Base-by-base conservation (phyloP, 2,888 invertebrate genomes). In the Eucriotettix oculatus region DNA sequence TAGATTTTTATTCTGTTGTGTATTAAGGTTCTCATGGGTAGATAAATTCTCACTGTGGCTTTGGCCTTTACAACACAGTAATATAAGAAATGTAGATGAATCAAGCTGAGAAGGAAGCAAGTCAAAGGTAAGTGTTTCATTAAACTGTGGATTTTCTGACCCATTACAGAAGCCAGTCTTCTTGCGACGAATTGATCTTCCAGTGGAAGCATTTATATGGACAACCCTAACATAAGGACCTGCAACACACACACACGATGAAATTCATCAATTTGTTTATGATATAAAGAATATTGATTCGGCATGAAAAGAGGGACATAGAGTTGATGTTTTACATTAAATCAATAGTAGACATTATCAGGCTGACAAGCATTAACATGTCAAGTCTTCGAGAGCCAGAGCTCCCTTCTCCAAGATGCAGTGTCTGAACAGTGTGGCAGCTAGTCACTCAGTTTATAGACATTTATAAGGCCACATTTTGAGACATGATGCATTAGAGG, bases 41-140 rank as follows among this genome's bases (percentile, higher is more conserved):
- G 61, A 57, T 11, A 59, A 58, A 29, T 16, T 17, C 29, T 11
- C 40, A 14, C 42, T 42, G 11, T 9, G 17, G 42, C n/a, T 10
- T 16, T 9, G 41, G 29, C 14, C 40, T 10, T 41, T 29, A 17
- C 42, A 52, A 16, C 59, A 62, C 54, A 59, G 17, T n/a, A 59
- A 48, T 10, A 74, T 67, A 10, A 75, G 67, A 64, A 75, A 73
- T 62, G 73, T 71, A 12, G 73, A 69, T 9, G 66, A 67, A 60
- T 75, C 75, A 17, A 76, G 67, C 64, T 75, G 73, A 62, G 69
- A 66, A 44, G 66, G 67, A 40, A 70, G 67, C 43, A 76, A 65
- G 64, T 75, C 74, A 64, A 76, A 76, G 2, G 74, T 74, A 12
- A 76, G 65, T 2, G 73, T 74, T 64, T 76, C 76, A 61, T 75